phyloP scores from a whole-genome alignment of 2,888 invertebrate species.

The Tetropium fuscum region DNA sequence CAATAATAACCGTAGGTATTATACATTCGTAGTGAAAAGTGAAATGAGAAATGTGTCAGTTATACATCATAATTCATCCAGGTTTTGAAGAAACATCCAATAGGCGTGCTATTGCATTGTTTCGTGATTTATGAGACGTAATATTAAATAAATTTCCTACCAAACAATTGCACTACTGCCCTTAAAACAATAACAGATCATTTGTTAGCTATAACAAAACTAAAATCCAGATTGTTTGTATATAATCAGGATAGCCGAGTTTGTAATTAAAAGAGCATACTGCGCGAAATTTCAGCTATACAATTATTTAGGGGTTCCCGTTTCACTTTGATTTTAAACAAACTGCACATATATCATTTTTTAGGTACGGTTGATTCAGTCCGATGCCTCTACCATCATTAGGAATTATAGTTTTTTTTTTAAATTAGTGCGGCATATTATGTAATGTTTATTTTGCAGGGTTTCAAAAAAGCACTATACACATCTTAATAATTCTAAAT shows the following conservation, averaged over 20 bases:
- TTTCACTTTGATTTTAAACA: conserved; percentile 26
- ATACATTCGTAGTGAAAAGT: background rate
- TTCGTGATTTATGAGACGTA: conserved; percentile 12
- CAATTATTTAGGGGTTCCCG: conserved; percentile 20
- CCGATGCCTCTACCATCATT: no score
- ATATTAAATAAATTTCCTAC: conserved; percentile 14
- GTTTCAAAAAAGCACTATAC: no score
- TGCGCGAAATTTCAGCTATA: conserved; percentile 31
- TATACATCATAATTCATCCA: conserved; percentile 6
- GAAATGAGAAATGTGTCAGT: background rate
- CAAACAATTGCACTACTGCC: conserved; percentile 13
- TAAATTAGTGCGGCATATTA: no score
- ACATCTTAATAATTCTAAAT: no score
- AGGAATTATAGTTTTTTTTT: no score
- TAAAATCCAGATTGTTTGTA: conserved; percentile 31
- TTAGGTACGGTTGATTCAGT: background rate
- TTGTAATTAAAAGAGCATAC: conserved; percentile 30
- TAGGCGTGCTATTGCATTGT: conserved; percentile 11
- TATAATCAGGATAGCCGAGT: conserved; percentile 33
- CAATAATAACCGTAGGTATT: no score
- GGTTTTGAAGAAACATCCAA: conserved; percentile 6
- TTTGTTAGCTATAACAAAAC: conserved; percentile 29
- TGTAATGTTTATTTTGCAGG: no score
- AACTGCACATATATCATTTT: background rate
- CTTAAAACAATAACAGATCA: conserved; percentile 31